A percentile compares a stretch with the other conserved stretches of the same genome.
Evolutionary conservation across 2,113 vertebrate genomes (phyloP).

Genomic region (Alexandromys fortis): DNA sequence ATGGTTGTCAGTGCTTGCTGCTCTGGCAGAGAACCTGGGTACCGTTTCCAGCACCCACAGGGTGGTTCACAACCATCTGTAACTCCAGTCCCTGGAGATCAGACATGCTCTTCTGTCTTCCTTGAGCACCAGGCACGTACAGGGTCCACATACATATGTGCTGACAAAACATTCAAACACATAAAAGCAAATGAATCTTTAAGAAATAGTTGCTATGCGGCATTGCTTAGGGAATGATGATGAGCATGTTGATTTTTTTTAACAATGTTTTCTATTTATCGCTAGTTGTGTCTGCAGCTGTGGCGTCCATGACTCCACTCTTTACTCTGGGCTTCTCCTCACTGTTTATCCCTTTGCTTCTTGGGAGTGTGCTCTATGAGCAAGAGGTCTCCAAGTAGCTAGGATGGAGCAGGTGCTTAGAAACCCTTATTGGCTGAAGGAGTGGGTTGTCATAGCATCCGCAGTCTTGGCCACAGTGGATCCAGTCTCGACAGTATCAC

Average conservation of each 20-base stretch:
- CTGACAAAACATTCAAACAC: not conserved
- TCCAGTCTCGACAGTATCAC: not conserved
- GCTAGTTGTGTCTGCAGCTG: not conserved
- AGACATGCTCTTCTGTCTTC: not conserved
- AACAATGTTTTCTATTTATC: not conserved
- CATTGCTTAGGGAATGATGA: not conserved
- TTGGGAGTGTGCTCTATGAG: not conserved
- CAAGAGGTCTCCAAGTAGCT: not conserved
- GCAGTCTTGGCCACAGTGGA: not conserved
- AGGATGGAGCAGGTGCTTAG: not conserved
- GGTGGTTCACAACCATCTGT: not conserved
- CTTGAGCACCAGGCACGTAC: not conserved
- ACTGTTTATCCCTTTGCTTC: not conserved
- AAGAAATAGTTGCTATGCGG: not conserved
- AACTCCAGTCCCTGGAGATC: not conserved
- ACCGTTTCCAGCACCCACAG: not conserved
- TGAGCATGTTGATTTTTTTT: not conserved
- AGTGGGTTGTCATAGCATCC: not conserved
- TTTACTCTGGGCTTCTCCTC: not conserved
- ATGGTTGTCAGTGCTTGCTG: not conserved
- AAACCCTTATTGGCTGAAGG: not conserved
- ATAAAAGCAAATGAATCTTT: not conserved
- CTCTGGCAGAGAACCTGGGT: not conserved
- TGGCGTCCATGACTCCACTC: not conserved
- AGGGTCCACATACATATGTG: too few relatives aligned